These are phyloP conservation scores for Aphaenogaster ashmeadi DNA, from an alignment of 1,140 invertebrate genomes.

Conservation along the genomic window DNA sequence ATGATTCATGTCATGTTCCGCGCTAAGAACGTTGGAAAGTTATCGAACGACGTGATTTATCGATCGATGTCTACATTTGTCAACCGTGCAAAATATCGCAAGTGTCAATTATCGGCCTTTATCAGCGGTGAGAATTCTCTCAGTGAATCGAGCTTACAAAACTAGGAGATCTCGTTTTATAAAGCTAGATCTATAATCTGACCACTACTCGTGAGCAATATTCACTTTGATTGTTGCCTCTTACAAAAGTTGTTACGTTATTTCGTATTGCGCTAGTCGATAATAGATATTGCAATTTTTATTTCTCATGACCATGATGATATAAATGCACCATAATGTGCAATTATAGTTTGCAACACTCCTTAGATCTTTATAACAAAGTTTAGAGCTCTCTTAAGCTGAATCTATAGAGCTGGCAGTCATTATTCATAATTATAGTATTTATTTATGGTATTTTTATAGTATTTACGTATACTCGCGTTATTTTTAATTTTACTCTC, in stretches of 20 bases:
- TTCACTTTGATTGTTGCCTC: background rate
- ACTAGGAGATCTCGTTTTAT: background rate
- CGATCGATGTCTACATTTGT: slow-evolving; percentile 7
- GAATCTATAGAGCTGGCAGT: background rate
- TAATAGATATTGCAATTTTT: background rate
- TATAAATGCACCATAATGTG: slow-evolving; percentile 18
- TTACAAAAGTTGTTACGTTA: slow-evolving; percentile 2
- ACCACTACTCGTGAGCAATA: background rate
- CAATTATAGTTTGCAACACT: slow-evolving; percentile 1
- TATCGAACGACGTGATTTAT: slow-evolving; percentile 34
- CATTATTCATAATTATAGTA: slow-evolving; percentile 5
- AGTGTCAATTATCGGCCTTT: slow-evolving; percentile 47
- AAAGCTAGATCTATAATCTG: background rate
- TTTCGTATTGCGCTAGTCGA: background rate
- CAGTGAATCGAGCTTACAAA: background rate
- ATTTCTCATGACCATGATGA: background rate
- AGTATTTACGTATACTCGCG: background rate
- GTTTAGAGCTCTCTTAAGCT: background rate
- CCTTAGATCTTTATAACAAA: background rate
- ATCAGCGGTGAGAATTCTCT: background rate
- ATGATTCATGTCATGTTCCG: slow-evolving; percentile 54
- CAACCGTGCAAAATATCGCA: slow-evolving; percentile 38
- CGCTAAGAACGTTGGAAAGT: slow-evolving; percentile 1
- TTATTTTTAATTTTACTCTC: background rate
- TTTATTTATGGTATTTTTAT: background rate